Conservation (phyloP, 2,888 invertebrate species). For the Napeogenes sylphis region DNA sequence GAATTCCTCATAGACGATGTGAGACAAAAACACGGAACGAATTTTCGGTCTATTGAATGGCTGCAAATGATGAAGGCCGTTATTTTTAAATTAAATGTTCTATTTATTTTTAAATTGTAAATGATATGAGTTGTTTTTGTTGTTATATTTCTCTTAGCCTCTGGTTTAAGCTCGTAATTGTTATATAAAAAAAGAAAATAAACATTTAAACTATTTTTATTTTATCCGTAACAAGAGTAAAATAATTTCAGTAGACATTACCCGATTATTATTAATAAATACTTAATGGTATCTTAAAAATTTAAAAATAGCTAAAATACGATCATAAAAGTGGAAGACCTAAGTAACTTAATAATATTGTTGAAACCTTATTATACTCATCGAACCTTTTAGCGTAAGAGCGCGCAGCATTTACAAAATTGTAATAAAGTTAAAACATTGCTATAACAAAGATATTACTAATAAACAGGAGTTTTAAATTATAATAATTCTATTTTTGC, state of each 20-base stretch:
- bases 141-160: conserved; percentile 15
- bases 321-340: not conserved
- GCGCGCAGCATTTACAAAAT: conserved; percentile 4
- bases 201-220: no score
- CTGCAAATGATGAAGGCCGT: conserved; percentile 60
- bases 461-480: not conserved
- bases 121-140: conserved; percentile 34
- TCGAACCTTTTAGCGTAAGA: conserved; percentile 1
- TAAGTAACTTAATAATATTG: not conserved
- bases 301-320: not conserved
- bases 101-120: conserved; percentile 40
- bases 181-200: no score
- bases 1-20: conserved; percentile 56
- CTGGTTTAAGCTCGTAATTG: not conserved
- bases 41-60: conserved; percentile 53
- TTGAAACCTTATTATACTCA: not conserved
- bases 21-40: conserved; percentile 65
- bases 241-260: no score
- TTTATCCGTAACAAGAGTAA: no score
- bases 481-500: not conserved
- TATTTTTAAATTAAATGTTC: conserved; percentile 61
- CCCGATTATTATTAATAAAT: no score
- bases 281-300: no score
- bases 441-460: not conserved
- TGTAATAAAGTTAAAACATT: not conserved